These are phyloP conservation scores for Achlya flavicornis DNA, from an alignment of 2,888 invertebrate species.

Conservation along the genomic window DNA sequence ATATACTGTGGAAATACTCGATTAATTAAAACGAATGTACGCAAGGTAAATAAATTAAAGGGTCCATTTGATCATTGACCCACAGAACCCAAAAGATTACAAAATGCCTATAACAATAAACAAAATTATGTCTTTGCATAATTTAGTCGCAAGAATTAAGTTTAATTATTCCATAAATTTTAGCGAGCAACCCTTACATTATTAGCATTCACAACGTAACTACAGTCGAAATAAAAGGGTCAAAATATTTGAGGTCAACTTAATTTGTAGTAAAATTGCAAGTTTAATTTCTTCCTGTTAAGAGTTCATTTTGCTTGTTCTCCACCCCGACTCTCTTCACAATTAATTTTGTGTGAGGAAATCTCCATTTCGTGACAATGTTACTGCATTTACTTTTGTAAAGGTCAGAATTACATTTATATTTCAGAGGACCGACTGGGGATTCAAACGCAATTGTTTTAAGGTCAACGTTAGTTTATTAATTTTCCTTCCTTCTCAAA, in stretches of 20 bases:
- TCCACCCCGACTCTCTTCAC: conserved; percentile 49
- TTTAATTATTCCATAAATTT: conserved; percentile 81
- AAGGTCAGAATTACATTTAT: conserved; percentile 57
- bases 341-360: conserved; percentile 78
- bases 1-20: not conserved
- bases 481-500: not conserved
- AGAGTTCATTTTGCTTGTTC: conserved; percentile 68
- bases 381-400: conserved; percentile 67
- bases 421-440: conserved; percentile 47
- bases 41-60: not conserved
- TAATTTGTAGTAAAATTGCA: conserved; percentile 69
- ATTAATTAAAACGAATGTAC: not conserved
- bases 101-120: conserved; percentile 55
- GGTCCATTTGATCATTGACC: conserved; percentile 12
- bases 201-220: conserved; percentile 79
- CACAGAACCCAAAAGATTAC: conserved; percentile 38
- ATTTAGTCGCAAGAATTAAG: conserved; percentile 68
- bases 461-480: conserved; percentile 31
- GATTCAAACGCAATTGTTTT: conserved; percentile 46
- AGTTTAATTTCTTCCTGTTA: conserved; percentile 68
- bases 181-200: conserved; percentile 73
- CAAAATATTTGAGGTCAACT: conserved; percentile 76
- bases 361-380: conserved; percentile 74
- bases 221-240: conserved; percentile 75
- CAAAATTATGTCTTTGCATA: conserved; percentile 58